Conservation (phyloP, 2,888 invertebrate genomes). For the Melanchra persicariae region DNA sequence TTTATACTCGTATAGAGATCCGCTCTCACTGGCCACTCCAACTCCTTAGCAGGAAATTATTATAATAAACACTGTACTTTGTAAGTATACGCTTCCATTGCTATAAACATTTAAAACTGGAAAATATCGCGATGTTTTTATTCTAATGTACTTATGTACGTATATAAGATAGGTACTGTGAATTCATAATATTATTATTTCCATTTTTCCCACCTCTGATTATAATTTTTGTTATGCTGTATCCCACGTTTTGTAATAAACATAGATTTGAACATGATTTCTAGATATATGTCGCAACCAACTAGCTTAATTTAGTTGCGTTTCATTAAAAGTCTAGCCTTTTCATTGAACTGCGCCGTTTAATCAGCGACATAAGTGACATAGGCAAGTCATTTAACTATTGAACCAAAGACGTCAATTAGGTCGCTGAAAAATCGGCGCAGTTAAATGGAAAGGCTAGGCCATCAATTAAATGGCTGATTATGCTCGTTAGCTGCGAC, state of each 20-base stretch:
- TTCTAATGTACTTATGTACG: conserved; percentile 11
- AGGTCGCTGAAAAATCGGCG: no score
- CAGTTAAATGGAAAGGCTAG: no score
- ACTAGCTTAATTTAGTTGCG: no score
- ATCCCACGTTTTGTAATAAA: conserved; percentile 19
- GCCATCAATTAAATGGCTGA: no score
- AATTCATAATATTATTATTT: conserved; percentile 36
- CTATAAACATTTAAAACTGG: conserved; percentile 13
- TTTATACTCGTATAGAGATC: conserved; percentile 50
- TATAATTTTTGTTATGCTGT: neutral
- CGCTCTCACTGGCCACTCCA: conserved; percentile 59
- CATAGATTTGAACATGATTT: neutral
- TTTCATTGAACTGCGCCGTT: no score
- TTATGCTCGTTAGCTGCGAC: no score
- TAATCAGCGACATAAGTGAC: no score
- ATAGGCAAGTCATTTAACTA: no score
- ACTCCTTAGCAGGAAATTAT: conserved; percentile 28
- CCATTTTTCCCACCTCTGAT: conserved; percentile 5
- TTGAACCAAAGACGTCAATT: no score
- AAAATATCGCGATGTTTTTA: conserved; percentile 20
- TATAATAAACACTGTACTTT: conserved; percentile 36
- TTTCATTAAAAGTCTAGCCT: no score
- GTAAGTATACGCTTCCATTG: neutral
- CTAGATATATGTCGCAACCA: no score
- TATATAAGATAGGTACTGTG: conserved; percentile 9